These are phyloP conservation scores for Drosophila hawaiiensis DNA, from an alignment of 2,888 invertebrate species.

Conservation along the genomic window DNA sequence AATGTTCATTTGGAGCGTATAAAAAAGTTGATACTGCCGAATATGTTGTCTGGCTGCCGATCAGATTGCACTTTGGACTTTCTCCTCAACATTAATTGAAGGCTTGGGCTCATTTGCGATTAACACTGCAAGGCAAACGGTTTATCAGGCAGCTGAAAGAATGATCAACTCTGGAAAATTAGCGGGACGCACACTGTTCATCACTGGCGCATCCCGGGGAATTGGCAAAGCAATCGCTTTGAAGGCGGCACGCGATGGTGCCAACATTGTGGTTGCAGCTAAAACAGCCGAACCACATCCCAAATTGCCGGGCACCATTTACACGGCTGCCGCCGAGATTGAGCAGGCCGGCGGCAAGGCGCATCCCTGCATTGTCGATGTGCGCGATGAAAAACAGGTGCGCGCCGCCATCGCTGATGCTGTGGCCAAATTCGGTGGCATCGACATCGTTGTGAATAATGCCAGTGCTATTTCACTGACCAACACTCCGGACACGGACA, in stretches of 20 bases:
- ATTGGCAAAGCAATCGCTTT: slow-evolving; percentile 97
- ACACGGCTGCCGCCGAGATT: slow-evolving; percentile 93
- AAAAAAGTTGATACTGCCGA: slow-evolving; percentile 16
- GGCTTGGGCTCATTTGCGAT: slow-evolving; percentile 30
- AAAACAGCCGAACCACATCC: slow-evolving; percentile 93
- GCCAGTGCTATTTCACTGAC: slow-evolving; percentile 97
- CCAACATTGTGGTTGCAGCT: slow-evolving; percentile 94
- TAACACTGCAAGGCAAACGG: slow-evolving; percentile 22
- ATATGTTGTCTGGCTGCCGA: slow-evolving; percentile 28
- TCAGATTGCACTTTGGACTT: slow-evolving; percentile 79
- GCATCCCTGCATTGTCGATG: slow-evolving; percentile 93
- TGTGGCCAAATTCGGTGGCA: slow-evolving; percentile 94
- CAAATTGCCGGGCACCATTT: slow-evolving; percentile 90
- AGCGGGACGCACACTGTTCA: slow-evolving; percentile 96
- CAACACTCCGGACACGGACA: slow-evolving; percentile 92
- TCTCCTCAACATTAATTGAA: slow-evolving; percentile 53
- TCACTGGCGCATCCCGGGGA: slow-evolving; percentile 98
- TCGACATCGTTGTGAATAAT: slow-evolving; percentile 97
- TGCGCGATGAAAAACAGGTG: slow-evolving; percentile 91
- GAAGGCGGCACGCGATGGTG: slow-evolving; percentile 95
- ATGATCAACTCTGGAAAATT: slow-evolving; percentile 85
- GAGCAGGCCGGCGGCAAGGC: slow-evolving; percentile 91
- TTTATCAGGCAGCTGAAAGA: slow-evolving; percentile 25
- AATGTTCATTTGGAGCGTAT: slow-evolving; percentile 28
- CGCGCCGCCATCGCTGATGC: slow-evolving; percentile 89